A percentile compares a stretch with the other conserved stretches of the same genome.
These are phyloP conservation scores for Agriotes lineatus DNA, from an alignment of 2,888 invertebrate genomes.

Conservation along the genomic window DNA sequence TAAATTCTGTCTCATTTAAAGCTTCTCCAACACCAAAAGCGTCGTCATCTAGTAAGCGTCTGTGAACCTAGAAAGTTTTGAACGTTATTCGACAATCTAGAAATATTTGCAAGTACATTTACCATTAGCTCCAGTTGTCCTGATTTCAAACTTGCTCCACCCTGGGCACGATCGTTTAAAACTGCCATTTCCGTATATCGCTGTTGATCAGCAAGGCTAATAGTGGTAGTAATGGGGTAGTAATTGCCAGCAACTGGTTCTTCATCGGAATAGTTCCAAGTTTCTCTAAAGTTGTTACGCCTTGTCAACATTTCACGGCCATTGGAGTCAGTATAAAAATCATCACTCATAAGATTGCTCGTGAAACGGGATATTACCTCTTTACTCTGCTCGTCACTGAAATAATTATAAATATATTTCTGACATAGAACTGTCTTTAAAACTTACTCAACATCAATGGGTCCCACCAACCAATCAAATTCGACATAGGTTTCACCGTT, in stretches of 20 bases:
- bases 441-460: constrained; percentile 69
- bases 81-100: not conserved
- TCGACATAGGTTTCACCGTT: constrained; percentile 66
- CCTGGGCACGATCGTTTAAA: constrained; percentile 73
- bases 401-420: constrained; percentile 57
- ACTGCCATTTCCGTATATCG: constrained; percentile 67
- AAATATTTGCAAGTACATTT: too few species aligned
- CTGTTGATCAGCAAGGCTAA: constrained; percentile 69
- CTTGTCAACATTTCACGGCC: constrained; percentile 79
- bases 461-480: constrained; percentile 75
- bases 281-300: constrained; percentile 70
- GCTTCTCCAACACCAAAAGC: constrained; percentile 91
- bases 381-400: constrained; percentile 70
- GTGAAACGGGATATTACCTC: constrained; percentile 78
- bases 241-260: constrained; percentile 79
- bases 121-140: constrained; percentile 79
- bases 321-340: constrained; percentile 85
- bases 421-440: too few species aligned
- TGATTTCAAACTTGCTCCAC: constrained; percentile 71
- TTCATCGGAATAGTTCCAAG: constrained; percentile 68
- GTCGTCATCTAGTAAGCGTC: constrained; percentile 85
- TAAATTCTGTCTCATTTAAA: constrained; percentile 81
- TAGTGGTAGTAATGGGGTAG: constrained; percentile 79
- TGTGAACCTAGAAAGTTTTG: constrained; percentile 73
- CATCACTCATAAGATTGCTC: constrained; percentile 70